A percentile compares a stretch with the other conserved stretches of the same genome.
phyloP scores from a whole-genome alignment of 2,113 vertebrate species.

The Xyrauchen texanus region DNA sequence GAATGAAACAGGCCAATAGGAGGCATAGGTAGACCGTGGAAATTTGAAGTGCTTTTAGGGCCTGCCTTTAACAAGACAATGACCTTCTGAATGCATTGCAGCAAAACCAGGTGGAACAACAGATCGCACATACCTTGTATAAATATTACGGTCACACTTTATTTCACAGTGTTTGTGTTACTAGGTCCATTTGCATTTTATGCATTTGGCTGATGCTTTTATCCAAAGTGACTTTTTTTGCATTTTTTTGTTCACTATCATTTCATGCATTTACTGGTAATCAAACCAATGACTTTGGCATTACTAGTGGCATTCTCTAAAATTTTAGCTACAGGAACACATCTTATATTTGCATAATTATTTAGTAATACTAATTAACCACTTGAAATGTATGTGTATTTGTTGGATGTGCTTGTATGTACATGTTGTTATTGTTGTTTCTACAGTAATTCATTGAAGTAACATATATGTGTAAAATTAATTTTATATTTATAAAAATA shows the following conservation, averaged over 20 bases:
- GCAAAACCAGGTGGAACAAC: constrained; percentile 27
- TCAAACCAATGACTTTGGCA: neutral
- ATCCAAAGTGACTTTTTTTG: neutral
- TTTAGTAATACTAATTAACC: neutral
- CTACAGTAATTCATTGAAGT: neutral
- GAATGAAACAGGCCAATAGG: constrained; percentile 82
- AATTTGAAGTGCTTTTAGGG: constrained; percentile 55
- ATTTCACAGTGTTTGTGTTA: neutral
- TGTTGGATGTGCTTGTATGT: neutral
- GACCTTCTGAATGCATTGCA: constrained; percentile 41
- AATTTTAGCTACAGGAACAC: neutral
- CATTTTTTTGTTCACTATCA: no score
- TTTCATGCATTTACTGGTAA: neutral
- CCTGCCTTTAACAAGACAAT: constrained; percentile 52
- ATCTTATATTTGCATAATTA: neutral
- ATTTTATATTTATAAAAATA: no score
- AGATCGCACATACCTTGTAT: neutral
- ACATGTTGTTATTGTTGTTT: neutral
- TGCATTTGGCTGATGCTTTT: neutral
- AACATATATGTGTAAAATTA: neutral
- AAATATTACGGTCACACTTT: neutral
- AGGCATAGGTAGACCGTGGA: constrained; percentile 86
- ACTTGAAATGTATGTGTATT: neutral
- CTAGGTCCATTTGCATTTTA: neutral
- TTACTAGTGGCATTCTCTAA: neutral